These are phyloP conservation scores for Pseudobourletiella spinata DNA, from an alignment of 1,140 invertebrate genomes.

Conservation along the genomic window DNA sequence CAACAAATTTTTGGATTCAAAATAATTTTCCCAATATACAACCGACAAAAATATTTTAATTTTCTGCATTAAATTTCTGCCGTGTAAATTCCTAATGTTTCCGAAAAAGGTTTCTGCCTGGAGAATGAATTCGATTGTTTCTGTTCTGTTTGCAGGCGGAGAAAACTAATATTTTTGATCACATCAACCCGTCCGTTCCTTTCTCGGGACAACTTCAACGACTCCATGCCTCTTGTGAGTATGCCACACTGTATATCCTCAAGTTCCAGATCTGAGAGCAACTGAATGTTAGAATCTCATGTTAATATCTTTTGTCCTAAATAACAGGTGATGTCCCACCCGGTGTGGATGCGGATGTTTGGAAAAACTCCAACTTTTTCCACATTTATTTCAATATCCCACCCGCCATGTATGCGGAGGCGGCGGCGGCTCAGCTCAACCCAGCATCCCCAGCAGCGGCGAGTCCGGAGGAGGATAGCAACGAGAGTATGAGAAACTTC, in stretches of 20 bases:
- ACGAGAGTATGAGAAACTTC: neutral
- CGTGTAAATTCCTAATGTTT: too few species aligned
- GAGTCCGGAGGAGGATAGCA: neutral
- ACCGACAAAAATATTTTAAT: too few species aligned
- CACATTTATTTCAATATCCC: slow-evolving; percentile 26
- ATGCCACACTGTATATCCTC: too few species aligned
- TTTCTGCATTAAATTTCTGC: too few species aligned
- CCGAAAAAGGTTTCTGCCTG: too few species aligned
- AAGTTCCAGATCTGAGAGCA: too few species aligned
- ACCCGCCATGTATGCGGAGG: neutral
- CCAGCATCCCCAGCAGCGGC: neutral
- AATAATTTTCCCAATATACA: too few species aligned
- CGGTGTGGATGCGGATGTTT: slow-evolving; percentile 17
- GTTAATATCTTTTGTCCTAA: too few species aligned
- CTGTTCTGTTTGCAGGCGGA: neutral
- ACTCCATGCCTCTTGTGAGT: slow-evolving; percentile 22
- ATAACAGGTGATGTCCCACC: slow-evolving; percentile 19
- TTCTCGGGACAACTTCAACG: slow-evolving; percentile 21
- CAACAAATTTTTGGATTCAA: too few species aligned
- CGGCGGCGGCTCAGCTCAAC: neutral
- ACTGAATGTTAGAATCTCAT: too few species aligned
- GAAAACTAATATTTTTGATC: neutral
- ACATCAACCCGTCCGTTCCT: neutral
- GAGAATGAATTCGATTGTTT: too few species aligned
- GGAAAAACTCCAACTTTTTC: slow-evolving; percentile 22